phyloP scores from a whole-genome alignment of 2,888 invertebrate genomes.

The Ceramica pisi region DNA sequence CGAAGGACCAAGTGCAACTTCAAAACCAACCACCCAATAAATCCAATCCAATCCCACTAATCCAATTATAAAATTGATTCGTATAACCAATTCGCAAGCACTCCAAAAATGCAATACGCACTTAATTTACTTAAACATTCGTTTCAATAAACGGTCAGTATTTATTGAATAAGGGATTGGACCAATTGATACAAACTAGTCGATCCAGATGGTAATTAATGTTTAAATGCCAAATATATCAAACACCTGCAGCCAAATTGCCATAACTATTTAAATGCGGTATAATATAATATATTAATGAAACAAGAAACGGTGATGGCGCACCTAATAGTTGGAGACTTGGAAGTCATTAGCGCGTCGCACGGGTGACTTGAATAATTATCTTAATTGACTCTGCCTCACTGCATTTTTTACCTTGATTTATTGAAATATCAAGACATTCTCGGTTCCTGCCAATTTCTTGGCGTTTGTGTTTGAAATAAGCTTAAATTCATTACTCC shows the following conservation, averaged over 20 bases:
- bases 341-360: conserved; percentile 51
- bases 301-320: conserved; percentile 29
- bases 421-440: conserved; percentile 31
- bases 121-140: conserved; percentile 6
- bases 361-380: conserved; percentile 41
- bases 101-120: conserved; percentile 1
- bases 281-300: conserved; percentile 38
- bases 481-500: not conserved
- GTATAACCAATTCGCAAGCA: not conserved
- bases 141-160: conserved; percentile 18
- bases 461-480: not conserved
- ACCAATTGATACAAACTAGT: conserved; percentile 32
- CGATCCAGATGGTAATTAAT: conserved; percentile 48
- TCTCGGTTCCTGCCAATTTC: conserved; percentile 13
- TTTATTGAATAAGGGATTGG: conserved; percentile 26
- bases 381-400: conserved; percentile 46
- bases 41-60: conserved; percentile 3
- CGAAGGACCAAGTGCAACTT: conserved; percentile 1
- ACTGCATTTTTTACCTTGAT: conserved; percentile 52
- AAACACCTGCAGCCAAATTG: conserved; percentile 49
- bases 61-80: conserved; percentile 11
- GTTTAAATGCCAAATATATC: conserved; percentile 42
- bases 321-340: conserved; percentile 41
- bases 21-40: not conserved
- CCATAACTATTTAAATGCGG: conserved; percentile 39